Evolutionary conservation across 2,797 vertebrate genomes (phyloP).

Genomic region (Tauraco hartlaubi): DNA sequence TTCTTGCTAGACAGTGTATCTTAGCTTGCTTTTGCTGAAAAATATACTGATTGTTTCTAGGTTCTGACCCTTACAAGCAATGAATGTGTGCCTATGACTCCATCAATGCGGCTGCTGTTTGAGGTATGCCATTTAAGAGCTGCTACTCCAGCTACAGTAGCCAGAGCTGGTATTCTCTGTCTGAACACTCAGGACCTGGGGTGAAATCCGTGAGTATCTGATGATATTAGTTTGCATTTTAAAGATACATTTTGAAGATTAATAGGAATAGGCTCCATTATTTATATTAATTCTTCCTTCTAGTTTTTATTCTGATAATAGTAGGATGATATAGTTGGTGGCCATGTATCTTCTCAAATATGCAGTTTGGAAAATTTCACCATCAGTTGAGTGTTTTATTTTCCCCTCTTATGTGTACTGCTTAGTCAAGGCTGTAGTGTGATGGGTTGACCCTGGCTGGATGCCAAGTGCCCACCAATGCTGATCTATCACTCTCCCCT

Average conservation of each 20-base stretch:
- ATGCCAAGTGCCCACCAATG: not conserved
- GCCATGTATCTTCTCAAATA: not conserved
- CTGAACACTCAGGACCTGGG: constrained; percentile 86
- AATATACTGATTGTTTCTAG: constrained; percentile 44
- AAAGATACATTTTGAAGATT: not conserved
- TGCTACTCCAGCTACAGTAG: constrained; percentile 85
- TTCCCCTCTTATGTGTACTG: not conserved
- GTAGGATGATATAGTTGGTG: not conserved
- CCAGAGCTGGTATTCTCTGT: constrained; percentile 86
- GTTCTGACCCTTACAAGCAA: constrained; percentile 88
- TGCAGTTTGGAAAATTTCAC: not conserved
- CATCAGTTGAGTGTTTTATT: not conserved
- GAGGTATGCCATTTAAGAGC: constrained; percentile 84
- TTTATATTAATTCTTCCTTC: not conserved
- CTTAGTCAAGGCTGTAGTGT: not conserved
- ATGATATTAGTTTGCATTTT: not conserved
- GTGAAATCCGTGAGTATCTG: constrained; percentile 85
- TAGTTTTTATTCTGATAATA: not conserved
- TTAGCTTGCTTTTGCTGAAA: not conserved
- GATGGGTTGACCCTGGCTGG: not conserved
- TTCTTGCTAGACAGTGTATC: not conserved
- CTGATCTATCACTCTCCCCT: not conserved
- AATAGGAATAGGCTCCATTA: not conserved
- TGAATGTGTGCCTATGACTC: constrained; percentile 81
- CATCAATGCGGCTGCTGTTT: constrained; percentile 87